Evolutionary conservation across 2,888 invertebrate genomes (phyloP).

Genomic region (Drosophila infuscata): DNA sequence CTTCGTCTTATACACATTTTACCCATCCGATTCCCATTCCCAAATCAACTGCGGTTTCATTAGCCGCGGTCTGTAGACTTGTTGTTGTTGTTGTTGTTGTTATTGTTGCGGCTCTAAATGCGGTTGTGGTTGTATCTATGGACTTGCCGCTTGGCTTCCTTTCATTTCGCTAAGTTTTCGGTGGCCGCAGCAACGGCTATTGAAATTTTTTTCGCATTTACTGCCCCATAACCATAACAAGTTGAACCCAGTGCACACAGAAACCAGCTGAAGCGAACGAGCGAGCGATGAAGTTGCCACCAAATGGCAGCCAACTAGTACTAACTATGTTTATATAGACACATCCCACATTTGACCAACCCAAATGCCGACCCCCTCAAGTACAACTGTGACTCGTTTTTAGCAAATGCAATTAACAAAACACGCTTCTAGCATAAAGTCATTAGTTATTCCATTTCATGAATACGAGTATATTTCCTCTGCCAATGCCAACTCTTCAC

Average conservation of each 20-base stretch:
- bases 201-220: conserved; percentile 63
- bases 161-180: conserved; percentile 78
- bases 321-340: conserved; percentile 5
- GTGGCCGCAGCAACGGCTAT: conserved; percentile 74
- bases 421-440: conserved; percentile 81
- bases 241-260: conserved; percentile 30
- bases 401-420: conserved; percentile 79
- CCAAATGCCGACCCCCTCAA: conserved; percentile 12
- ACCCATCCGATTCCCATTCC: conserved; percentile 28
- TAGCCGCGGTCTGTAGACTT: conserved; percentile 70
- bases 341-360: conserved; percentile 6
- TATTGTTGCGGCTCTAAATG: conserved; percentile 42
- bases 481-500: conserved; percentile 72
- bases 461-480: conserved; percentile 63
- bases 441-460: conserved; percentile 79
- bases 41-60: conserved; percentile 76
- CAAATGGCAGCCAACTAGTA: conserved; percentile 2
- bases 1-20: conserved; percentile 62
- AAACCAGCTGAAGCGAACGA: conserved; percentile 5
- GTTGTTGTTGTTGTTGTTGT: conserved; percentile 26
- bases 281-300: conserved; percentile 34
- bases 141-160: conserved; percentile 59
- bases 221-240: conserved; percentile 64
- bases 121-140: conserved; percentile 54
- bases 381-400: conserved; percentile 69